Evolutionary conservation across 2,888 invertebrate species (phyloP), one percentile per base, ranked within the genome.

Genomic region (Horisme vitalbata): DNA sequence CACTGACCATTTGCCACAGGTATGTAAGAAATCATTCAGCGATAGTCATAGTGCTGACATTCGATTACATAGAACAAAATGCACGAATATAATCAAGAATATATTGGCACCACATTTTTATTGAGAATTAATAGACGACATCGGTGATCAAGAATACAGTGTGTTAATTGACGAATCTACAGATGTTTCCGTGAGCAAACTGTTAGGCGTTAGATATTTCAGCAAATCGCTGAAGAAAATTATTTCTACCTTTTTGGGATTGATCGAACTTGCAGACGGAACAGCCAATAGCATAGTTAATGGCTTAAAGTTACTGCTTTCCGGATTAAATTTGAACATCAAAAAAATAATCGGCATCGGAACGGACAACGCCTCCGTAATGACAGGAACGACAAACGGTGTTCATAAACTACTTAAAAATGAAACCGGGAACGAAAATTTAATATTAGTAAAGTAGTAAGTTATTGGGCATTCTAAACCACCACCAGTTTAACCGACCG

Each of bases 281-380:
- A 61, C 63, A 52, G 58, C 63, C 0, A 43, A 14, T 4, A 55
- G 57, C 13, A 48, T 62, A 33, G 57, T 53, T 2, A 30, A 32
- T 14, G 36, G 45, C 7, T 35, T 63, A 15, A 24, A 58, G 27
- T 51, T 30, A 9, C 55, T 48, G 37, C 30, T 65, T 21, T 8
- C 45, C 26, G 9, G 27, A 21, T 15, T 51, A 31, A 34, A 38
- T 18, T 11, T 63, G 14, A n/a, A 20, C 9, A 39, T 53, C 20
- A 23, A 56, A 49, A 59, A 63, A 28, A 35, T 70, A 38, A 37
- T 66, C 35, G 71, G 65, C 4, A 58, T 71, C 6, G 70, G 68
- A 3, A 63, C 65, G 1, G 71, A 71, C 28, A 74, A 74, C 55
- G 73, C 73, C 2, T 52, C 66, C 7, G 68, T 68, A 2, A 69